Conservation (phyloP, 2,113 vertebrate species). For the Uropsilus gracilis region DNA sequence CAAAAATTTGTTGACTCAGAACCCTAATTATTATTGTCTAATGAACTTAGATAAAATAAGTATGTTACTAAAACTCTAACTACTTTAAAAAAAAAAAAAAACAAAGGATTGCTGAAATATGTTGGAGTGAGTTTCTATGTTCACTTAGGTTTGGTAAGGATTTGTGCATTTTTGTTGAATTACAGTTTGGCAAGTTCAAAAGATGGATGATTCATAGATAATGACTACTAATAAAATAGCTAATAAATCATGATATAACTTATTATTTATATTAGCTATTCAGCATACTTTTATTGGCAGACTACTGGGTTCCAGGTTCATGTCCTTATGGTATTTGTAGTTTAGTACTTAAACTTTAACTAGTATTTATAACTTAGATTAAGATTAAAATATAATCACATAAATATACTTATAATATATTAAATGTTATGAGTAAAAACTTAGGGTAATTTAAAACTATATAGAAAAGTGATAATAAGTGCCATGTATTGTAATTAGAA, state of each 20-base stretch:
- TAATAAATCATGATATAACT: not conserved
- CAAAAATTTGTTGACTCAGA: not conserved
- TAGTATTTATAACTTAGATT: not conserved
- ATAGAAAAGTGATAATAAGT: not conserved
- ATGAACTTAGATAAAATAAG: not conserved
- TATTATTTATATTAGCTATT: not conserved
- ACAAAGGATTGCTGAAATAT: not conserved
- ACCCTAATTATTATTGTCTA: not conserved
- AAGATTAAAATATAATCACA: not conserved
- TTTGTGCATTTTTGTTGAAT: constrained; percentile 1
- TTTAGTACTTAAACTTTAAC: not conserved
- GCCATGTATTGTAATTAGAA: not conserved
- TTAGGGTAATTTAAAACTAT: not conserved
- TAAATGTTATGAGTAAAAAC: not conserved
- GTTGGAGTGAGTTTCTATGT: not conserved
- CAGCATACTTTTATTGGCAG: not conserved
- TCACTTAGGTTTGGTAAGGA: not conserved
- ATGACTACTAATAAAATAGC: not conserved
- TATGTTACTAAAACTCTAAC: not conserved
- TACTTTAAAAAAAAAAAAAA: no score
- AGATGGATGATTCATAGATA: not conserved
- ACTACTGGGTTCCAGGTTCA: not conserved
- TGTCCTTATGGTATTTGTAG: not conserved
- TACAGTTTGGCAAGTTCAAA: not conserved
- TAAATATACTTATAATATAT: not conserved